A percentile compares a stretch with the other conserved stretches of the same genome.
Conservation (phyloP, 2,113 vertebrate species). For the Anoplopoma fimbria region DNA sequence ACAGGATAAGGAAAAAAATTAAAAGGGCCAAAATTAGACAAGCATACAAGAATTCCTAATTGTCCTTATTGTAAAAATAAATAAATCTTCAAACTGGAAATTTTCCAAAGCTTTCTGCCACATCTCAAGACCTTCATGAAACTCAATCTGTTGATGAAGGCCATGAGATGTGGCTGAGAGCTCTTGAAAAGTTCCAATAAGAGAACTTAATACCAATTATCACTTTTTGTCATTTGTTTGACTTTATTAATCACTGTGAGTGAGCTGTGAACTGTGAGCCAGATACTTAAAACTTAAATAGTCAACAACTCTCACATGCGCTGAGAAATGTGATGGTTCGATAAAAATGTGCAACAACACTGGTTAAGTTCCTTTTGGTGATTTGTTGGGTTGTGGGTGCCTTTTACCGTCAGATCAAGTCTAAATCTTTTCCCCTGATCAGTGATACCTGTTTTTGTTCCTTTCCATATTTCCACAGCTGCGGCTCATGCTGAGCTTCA, state of each 20-base stretch:
- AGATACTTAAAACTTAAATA: background rate
- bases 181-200: background rate
- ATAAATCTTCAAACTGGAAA: background rate
- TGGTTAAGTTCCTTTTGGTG: background rate
- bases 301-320: background rate
- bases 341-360: constrained; percentile 22
- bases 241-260: background rate
- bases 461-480: constrained; percentile 58
- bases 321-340: background rate
- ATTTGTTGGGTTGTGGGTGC: background rate
- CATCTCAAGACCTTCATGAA: background rate
- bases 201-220: background rate
- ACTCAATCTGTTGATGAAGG: background rate
- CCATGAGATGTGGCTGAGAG: background rate
- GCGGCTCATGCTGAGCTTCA: constrained; percentile 38
- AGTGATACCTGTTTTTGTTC: constrained; percentile 5
- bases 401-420: constrained; percentile 19
- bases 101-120: background rate
- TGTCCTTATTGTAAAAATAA: background rate
- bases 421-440: background rate
- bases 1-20: background rate
- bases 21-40: background rate
- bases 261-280: too few species aligned
- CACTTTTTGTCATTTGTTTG: background rate
- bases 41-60: background rate